Evolutionary conservation across 53 echinoderm and acorn worm species (phyloP).

Genomic region (Zoroaster sp.): DNA sequence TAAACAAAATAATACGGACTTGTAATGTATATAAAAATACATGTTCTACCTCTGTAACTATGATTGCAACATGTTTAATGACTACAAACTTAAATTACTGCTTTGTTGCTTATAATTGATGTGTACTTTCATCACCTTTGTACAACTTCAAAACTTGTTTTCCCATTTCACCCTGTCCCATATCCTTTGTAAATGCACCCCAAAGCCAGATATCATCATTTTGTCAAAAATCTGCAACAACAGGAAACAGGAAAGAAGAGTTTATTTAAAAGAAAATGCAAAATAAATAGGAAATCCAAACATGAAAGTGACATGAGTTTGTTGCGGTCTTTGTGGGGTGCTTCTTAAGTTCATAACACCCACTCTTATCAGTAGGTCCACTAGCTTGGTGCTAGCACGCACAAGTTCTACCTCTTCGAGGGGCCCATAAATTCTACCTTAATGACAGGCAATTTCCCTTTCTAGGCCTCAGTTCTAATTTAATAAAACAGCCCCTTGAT

Average conservation of each 20-base stretch:
- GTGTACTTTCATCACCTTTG: no score
- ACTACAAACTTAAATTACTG: no score
- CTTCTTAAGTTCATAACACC: not conserved
- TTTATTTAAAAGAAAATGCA: not conserved
- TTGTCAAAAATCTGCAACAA: not conserved
- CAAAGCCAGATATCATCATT: not conserved
- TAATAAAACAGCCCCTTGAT: conserved; percentile 59
- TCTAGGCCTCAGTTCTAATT: conserved; percentile 25
- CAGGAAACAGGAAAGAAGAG: conserved; percentile 6
- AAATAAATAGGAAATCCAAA: not conserved
- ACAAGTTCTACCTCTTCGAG: not conserved
- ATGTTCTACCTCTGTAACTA: no score
- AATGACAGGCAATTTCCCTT: conserved; percentile 42
- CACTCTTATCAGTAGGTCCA: conserved; percentile 1
- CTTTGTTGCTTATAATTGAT: no score
- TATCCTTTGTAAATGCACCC: not conserved
- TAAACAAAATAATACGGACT: no score
- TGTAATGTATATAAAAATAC: no score
- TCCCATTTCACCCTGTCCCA: no score
- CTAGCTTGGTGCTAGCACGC: not conserved
- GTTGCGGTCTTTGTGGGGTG: not conserved
- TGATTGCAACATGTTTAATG: no score
- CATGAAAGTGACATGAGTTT: not conserved
- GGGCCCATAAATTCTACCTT: not conserved
- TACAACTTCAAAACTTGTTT: no score